Evolutionary conservation across 2,797 vertebrate genomes (phyloP), one percentile per base, ranked within the genome.

Genomic region (Phataginus tetradactyla): DNA sequence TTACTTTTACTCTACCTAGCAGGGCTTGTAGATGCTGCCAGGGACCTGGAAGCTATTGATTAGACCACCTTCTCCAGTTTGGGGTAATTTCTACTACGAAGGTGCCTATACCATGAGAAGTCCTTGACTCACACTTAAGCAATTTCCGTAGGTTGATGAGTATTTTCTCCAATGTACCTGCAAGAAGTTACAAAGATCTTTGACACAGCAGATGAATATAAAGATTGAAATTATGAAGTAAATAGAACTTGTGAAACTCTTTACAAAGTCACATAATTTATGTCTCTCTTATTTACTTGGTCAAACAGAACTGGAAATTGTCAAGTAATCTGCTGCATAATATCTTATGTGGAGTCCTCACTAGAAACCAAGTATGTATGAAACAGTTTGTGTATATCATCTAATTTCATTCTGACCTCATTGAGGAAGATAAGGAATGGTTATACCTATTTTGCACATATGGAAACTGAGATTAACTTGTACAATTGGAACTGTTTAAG

Each of bases 221-320:
- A 63, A 83, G 25, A 55, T 23, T 77, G 37, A 94, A 94, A 53
- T 94, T 42, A 83, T 17, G 14, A 75, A 90, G 7, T 42, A 79
- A 91, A 32, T 27, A 79, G 11, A 83, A 71, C 4, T 49, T 87
- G 11, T 81, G 42, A 78, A 92, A 86, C 7, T 21, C 23, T 95
- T 71, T 87, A 29, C 18, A 11, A 69, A 93, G 12, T 86, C n/a
- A 39, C 17, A 84, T 15, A 79, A 69, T 63, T 57, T 55, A 42
- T 71, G 71, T 96, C 37, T 34, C 15, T 87, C 32, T 83, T 59
- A 42, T 85, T 75, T 93, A 55, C 59, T 95, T 83, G 86, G 42
- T 84, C 81, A 69, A 85, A 66, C 20, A 84, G 53, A 91, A 79
- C 4, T 42, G 8, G 55, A 53, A 94, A 68, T 80, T 80, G 8